Conservation (phyloP, 2,888 invertebrate species). For the Platycnemis pennipes region DNA sequence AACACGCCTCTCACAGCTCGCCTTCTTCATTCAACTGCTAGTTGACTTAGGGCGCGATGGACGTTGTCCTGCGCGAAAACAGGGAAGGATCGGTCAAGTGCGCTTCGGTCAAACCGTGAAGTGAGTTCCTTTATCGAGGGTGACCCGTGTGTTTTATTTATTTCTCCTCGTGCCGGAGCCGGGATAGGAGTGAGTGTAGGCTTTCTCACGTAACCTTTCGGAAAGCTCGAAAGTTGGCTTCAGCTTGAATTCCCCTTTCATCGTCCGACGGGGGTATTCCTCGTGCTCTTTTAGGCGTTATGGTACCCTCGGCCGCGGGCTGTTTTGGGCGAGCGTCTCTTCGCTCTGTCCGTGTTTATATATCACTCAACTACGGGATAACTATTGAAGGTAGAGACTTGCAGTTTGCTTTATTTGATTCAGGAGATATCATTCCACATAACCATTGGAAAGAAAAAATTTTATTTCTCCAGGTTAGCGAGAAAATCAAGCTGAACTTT, state of each 20-base stretch:
- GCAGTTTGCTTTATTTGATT: too few relatives aligned
- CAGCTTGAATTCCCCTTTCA: not conserved
- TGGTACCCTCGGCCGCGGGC: conserved; percentile 74
- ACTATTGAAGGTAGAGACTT: too few relatives aligned
- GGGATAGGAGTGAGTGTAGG: not conserved
- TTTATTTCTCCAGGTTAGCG: too few relatives aligned
- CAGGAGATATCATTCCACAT: conserved; percentile 77
- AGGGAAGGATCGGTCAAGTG: too few relatives aligned
- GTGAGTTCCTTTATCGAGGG: not conserved
- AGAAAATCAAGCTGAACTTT: too few relatives aligned
- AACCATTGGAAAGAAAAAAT: too few relatives aligned
- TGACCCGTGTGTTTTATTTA: not conserved
- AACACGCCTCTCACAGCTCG: too few relatives aligned
- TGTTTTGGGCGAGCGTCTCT: too few relatives aligned
- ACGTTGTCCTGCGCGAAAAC: not conserved
- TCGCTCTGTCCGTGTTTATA: too few relatives aligned
- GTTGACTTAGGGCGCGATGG: not conserved
- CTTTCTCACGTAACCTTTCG: not conserved
- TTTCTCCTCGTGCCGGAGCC: not conserved
- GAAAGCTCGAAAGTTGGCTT: not conserved
- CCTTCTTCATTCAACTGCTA: not conserved
- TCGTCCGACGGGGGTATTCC: not conserved
- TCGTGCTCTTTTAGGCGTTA: conserved; percentile 76
- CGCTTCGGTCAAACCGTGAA: not conserved
- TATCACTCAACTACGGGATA: too few relatives aligned